Percentiles rank a stretch among this genome's conserved stretches.
Evolutionary conservation across 1,140 invertebrate genomes (phyloP).

Genomic region (Anastrepha ludens): DNA sequence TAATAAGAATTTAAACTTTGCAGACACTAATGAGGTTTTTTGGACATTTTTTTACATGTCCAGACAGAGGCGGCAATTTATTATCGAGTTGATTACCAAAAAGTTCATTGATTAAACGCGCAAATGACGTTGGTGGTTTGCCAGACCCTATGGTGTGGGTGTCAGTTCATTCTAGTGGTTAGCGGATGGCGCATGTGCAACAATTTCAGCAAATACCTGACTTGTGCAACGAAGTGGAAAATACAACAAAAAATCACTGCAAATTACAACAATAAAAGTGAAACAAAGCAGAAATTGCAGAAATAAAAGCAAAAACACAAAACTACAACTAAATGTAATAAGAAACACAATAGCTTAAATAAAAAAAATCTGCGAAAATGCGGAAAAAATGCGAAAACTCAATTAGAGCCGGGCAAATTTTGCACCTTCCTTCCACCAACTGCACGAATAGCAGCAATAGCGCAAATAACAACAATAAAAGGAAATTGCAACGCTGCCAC

Average conservation of each 20-base stretch:
- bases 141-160: not conserved
- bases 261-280: slow-evolving; percentile 22
- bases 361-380: slow-evolving; percentile 14
- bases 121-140: not conserved
- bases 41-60: not conserved
- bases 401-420: slow-evolving; percentile 17
- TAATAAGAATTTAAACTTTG: slow-evolving; percentile 24
- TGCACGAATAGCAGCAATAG: not conserved
- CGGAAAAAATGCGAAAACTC: slow-evolving; percentile 26
- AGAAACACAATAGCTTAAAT: not conserved
- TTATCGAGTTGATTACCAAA: slow-evolving; percentile 20
- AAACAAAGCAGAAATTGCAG: not conserved
- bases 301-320: not conserved
- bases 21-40: slow-evolving; percentile 2
- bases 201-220: slow-evolving; percentile 38
- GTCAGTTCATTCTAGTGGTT: not conserved
- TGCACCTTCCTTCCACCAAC: not conserved
- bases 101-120: slow-evolving; percentile 31
- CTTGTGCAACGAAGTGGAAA: slow-evolving; percentile 42
- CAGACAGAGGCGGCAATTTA: not conserved
- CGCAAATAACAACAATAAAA: not conserved
- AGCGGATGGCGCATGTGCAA: not conserved
- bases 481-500: not conserved
- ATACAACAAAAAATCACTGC: not conserved
- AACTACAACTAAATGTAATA: not conserved